Percentiles rank a stretch among this genome's conserved stretches.
Evolutionary conservation across 2,113 vertebrate genomes (phyloP).

Genomic region (Pao palembangensis): DNA sequence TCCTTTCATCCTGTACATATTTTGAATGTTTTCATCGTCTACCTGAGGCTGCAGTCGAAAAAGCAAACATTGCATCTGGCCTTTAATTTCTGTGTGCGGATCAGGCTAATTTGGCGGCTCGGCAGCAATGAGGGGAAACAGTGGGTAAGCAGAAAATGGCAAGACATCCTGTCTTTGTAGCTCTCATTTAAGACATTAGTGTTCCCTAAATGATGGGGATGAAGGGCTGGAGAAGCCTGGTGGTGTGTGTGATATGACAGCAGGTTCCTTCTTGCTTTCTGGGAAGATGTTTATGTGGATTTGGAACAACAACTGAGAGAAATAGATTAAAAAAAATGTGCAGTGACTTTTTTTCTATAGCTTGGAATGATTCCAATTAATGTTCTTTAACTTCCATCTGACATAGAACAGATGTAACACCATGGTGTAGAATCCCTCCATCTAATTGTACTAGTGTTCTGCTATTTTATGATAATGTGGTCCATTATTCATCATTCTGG

Average conservation of each 20-base stretch:
- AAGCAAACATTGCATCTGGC: conserved; percentile 75
- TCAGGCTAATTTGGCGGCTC: conserved; percentile 65
- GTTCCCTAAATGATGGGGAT: conserved; percentile 57
- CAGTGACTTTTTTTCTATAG: background rate
- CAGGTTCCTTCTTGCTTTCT: conserved; percentile 4
- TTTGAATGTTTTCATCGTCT: conserved; percentile 27
- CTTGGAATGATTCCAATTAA: background rate
- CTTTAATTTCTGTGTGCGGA: conserved; percentile 65
- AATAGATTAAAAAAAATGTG: background rate
- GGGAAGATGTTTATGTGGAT: conserved; percentile 18
- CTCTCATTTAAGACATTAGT: conserved; percentile 73
- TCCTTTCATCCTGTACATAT: conserved; percentile 21
- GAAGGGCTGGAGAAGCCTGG: conserved; percentile 40
- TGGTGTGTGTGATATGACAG: conserved; percentile 3
- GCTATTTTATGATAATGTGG: no score
- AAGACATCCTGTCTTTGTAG: conserved; percentile 69
- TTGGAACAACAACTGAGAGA: conserved; percentile 8
- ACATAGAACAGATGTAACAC: no score
- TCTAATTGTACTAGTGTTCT: no score
- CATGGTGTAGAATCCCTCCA: no score
- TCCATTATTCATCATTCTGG: no score
- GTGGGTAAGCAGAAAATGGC: conserved; percentile 71
- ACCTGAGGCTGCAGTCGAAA: conserved; percentile 67
- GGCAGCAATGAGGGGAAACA: conserved; percentile 58
- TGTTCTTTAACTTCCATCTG: no score